phyloP scores from a whole-genome alignment of 2,888 invertebrate genomes.

The Celastrina argiolus region DNA sequence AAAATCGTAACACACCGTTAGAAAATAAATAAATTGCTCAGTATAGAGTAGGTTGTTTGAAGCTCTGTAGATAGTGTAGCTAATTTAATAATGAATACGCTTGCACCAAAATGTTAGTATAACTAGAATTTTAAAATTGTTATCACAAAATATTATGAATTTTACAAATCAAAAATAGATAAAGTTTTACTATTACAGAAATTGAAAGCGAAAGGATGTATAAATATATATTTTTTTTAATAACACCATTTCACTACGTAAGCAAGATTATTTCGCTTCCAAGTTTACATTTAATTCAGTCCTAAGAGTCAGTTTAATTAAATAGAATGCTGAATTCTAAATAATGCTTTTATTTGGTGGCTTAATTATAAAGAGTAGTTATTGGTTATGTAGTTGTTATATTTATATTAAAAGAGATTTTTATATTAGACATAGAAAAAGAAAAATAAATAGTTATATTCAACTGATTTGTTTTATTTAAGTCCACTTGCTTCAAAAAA shows the following conservation, averaged over 20 bases:
- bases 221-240: background rate
- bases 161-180: background rate
- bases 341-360: constrained; percentile 1
- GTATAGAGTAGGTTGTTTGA: constrained; percentile 1
- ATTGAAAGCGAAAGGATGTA: background rate
- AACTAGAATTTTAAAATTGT: constrained; percentile 5
- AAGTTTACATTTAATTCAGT: background rate
- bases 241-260: background rate
- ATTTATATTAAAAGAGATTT: constrained; percentile 23
- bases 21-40: constrained; percentile 42
- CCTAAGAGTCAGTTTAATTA: constrained; percentile 6
- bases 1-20: constrained; percentile 55
- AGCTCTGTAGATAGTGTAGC: constrained; percentile 22
- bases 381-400: constrained; percentile 22
- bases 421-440: constrained; percentile 18
- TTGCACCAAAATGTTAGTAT: constrained; percentile 12
- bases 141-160: background rate
- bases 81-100: constrained; percentile 12
- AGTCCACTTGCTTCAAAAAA: background rate
- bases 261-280: background rate
- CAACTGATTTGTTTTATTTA: constrained; percentile 13
- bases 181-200: background rate
- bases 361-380: background rate
- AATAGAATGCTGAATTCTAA: constrained; percentile 1
- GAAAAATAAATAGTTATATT: constrained; percentile 22